phyloP scores from a whole-genome alignment of 2,888 invertebrate species.

The Scaptomyza tumidula region DNA sequence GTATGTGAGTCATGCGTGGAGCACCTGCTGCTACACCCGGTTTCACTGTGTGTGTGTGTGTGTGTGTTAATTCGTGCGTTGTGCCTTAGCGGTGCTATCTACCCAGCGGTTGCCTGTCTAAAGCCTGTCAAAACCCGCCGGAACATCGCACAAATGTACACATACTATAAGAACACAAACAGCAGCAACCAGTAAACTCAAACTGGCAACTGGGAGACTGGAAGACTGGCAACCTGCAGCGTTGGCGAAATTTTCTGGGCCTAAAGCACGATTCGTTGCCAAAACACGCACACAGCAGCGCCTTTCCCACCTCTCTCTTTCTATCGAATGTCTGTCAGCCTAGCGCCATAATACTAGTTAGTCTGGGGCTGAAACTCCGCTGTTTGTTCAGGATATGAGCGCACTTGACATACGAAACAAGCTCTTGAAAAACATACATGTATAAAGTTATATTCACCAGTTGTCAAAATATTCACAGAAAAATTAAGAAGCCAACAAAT shows the following conservation, averaged over 20 bases:
- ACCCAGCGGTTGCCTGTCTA: constrained; percentile 45
- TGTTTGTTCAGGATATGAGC: constrained; percentile 65
- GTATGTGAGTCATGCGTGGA: constrained; percentile 70
- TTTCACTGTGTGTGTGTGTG: constrained; percentile 17
- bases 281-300: constrained; percentile 38
- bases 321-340: not conserved
- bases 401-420: constrained; percentile 69
- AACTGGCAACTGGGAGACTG: constrained; percentile 9
- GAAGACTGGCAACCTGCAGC: constrained; percentile 36
- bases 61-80: constrained; percentile 72
- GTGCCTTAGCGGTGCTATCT: constrained; percentile 42
- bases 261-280: constrained; percentile 58
- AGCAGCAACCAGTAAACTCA: constrained; percentile 20
- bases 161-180: constrained; percentile 11
- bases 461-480: constrained; percentile 55
- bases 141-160: constrained; percentile 43
- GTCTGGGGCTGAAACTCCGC: constrained; percentile 21
- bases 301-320: not conserved
- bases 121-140: constrained; percentile 61
- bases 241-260: constrained; percentile 53
- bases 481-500: constrained; percentile 40
- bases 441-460: constrained; percentile 30
- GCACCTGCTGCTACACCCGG: constrained; percentile 66
- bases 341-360: constrained; percentile 41
- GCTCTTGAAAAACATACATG: constrained; percentile 43